Evolutionary conservation across 2,113 vertebrate genomes (phyloP), one percentile per base, ranked within the genome.

Genomic region (Tichodroma muraria): DNA sequence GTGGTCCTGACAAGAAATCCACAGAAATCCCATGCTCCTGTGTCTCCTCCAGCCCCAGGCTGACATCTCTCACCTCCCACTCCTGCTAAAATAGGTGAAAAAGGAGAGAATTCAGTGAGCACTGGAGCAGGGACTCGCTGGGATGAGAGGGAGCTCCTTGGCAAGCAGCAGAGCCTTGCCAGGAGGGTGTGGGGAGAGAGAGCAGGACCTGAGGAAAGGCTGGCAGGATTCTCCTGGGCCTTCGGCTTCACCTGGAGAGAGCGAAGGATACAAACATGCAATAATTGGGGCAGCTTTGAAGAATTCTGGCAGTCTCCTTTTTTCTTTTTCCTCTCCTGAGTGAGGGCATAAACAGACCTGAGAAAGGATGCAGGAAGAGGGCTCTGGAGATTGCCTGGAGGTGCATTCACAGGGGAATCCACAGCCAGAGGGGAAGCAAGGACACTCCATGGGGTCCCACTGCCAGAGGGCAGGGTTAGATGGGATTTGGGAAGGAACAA

Each of bases 111-210:
- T 38, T 11, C 56, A 11, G 73, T 20, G 65, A 78, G 42, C 27
- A 6, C 2, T 31, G 9, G 3, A 21, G 54, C 10, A 20, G 47
- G 30, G 81, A 4, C 53, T 28, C 0, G 1, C 52, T 11, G 64
- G 23, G 45, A 8, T 30, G 14, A 16, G 63, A 44, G 56, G 89
- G n/a, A 61, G 40, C 8, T 56, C 13, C 84, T 25, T 10, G 31
- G 50, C 63, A 22, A 25, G 53, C 57, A 53, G 50, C 50, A 56
- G 54, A 80, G 88, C 13, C 52, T 9, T 17, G 30, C n/a, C 17
- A 30, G 80, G 40, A 27, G 37, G 10, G 3, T 7, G 22, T 45
- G 66, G 15, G 20, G 52, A 45, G 31, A 40, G n/a, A 68, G 68
- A 47, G 73, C 68, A 42, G 54, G 15, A 15, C 4, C 54, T 81